Percentiles rank a stretch among this genome's conserved stretches.
Conservation (phyloP, 2,888 invertebrate species). For the Xanthorhoe spadicearia region DNA sequence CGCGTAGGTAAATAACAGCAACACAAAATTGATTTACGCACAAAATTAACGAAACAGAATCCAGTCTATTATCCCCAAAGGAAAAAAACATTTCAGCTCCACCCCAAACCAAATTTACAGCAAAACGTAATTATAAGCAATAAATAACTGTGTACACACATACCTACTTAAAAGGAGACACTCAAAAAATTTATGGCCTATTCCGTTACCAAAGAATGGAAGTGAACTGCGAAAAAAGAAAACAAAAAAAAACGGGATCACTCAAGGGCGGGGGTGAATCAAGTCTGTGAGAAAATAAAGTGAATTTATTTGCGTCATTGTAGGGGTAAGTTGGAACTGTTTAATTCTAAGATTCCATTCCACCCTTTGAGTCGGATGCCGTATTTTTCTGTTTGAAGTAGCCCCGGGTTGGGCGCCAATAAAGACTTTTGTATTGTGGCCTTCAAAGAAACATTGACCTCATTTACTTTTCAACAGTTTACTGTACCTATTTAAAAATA, state of each 20-base stretch:
- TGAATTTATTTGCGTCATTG: slow-evolving; percentile 66
- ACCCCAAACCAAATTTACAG: slow-evolving; percentile 44
- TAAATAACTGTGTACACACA: slow-evolving; percentile 70
- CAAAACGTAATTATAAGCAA: slow-evolving; percentile 53
- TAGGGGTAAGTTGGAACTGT: slow-evolving; percentile 54
- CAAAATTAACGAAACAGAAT: slow-evolving; percentile 36
- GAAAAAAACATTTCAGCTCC: slow-evolving; percentile 38
- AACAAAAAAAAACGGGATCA: slow-evolving; percentile 68
- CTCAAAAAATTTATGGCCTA: slow-evolving; percentile 73
- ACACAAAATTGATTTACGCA: slow-evolving; percentile 34
- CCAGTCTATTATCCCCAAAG: slow-evolving; percentile 38
- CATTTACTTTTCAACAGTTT: slow-evolving; percentile 8
- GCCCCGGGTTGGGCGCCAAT: slow-evolving; percentile 52
- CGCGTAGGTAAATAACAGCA: slow-evolving; percentile 25
- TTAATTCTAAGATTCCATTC: slow-evolving; percentile 57
- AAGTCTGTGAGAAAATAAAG: slow-evolving; percentile 64
- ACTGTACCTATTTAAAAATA: too few species aligned
- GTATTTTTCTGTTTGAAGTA: slow-evolving; percentile 37
- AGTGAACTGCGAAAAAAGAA: slow-evolving; percentile 60
- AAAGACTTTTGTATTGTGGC: slow-evolving; percentile 26
- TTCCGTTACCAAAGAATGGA: slow-evolving; percentile 62
- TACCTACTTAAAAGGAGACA: slow-evolving; percentile 63
- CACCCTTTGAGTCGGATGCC: slow-evolving; percentile 32
- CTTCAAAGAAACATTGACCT: slow-evolving; percentile 15
- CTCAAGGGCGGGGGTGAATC: slow-evolving; percentile 70